Base-by-base conservation (phyloP, 2,888 invertebrate genomes). In the Eurytoma californica region DNA sequence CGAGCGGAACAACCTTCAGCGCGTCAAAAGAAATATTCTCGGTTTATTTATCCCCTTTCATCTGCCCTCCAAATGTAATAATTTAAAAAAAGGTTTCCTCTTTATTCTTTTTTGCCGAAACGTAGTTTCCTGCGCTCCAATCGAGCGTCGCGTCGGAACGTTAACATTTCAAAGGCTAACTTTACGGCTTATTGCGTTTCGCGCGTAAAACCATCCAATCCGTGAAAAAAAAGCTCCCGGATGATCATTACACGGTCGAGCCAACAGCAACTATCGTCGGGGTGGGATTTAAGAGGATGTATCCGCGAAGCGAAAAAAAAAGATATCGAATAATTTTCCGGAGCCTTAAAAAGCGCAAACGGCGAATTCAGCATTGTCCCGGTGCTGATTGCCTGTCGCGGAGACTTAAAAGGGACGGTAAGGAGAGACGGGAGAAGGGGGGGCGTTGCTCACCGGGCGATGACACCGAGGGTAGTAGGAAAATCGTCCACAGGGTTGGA, bases 391-490 rank as follows among this genome's bases (percentile, higher is more conserved):
- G 51, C n/a, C 69, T 39, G 65, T 51, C 58, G 70, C n/a, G 16
- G 53, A 3, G 49, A 13, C 30, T 16, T 55, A 51, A 61, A 61
- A 9, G 39, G 39, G 39, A 7, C 24, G 7, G 39, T 39, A 39
- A 39, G 60, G 39, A 20, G 49, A 3, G 60, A 39, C 12, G 61
- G 51, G n/a, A 28, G 18, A 39, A 60, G 14, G n/a, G 16, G 39
- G 30, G 12, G 3, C 18, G 30, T 63, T 53, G n/a, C 51, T 7
- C n/a, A 49, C 9, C 39, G 72, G 72, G 30, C 72, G 20, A 80
- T 77, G 76, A 69, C 80, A 80, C 76, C 69, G 66, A 69, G 76
- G 73, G 63, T 63, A 57, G 68, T 57, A 57, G 69, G 66, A 75
- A 74, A 80, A 77, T 78, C 75, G 75, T 72, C 74, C 66, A 53